These are phyloP conservation scores for Timema podura DNA, from an alignment of 2,888 invertebrate genomes.

Conservation along the genomic window DNA sequence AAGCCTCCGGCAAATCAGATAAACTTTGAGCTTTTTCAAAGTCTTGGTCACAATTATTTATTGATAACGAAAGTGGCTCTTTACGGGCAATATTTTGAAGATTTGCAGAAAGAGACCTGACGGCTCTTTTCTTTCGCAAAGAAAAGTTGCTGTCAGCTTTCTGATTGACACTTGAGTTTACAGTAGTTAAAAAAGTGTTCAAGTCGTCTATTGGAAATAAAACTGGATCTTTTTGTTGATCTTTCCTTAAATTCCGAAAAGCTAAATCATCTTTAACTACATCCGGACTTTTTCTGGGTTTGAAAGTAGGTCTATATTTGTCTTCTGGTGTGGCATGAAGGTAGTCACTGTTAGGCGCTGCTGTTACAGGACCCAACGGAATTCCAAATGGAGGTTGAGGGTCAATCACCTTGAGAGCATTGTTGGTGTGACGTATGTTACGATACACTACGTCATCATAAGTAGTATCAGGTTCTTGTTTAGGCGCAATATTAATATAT, in stretches of 20 bases:
- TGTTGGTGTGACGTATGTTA: conserved; percentile 73
- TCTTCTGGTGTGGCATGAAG: conserved; percentile 69
- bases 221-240: conserved; percentile 57
- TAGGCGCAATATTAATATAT: conserved; percentile 20
- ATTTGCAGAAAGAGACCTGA: conserved; percentile 78
- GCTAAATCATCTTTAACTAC: conserved; percentile 84
- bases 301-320: conserved; percentile 53
- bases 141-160: conserved; percentile 37
- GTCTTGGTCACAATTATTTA: conserved; percentile 51
- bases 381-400: conserved; percentile 90
- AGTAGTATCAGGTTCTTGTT: conserved; percentile 43
- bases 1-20: conserved; percentile 52
- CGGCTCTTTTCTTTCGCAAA: conserved; percentile 71
- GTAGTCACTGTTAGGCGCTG: conserved; percentile 78
- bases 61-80: conserved; percentile 29
- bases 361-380: conserved; percentile 76
- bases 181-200: conserved; percentile 14
- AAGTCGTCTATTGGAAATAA: conserved; percentile 40
- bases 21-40: conserved; percentile 60
- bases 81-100: conserved; percentile 69
- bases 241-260: conserved; percentile 78
- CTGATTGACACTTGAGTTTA: conserved; percentile 17
- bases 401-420: conserved; percentile 61
- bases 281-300: conserved; percentile 70
- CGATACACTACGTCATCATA: conserved; percentile 81